Percentiles rank a stretch among this genome's conserved stretches.
phyloP scores from a whole-genome alignment of 2,113 vertebrate genomes.

The Tyto alba region DNA sequence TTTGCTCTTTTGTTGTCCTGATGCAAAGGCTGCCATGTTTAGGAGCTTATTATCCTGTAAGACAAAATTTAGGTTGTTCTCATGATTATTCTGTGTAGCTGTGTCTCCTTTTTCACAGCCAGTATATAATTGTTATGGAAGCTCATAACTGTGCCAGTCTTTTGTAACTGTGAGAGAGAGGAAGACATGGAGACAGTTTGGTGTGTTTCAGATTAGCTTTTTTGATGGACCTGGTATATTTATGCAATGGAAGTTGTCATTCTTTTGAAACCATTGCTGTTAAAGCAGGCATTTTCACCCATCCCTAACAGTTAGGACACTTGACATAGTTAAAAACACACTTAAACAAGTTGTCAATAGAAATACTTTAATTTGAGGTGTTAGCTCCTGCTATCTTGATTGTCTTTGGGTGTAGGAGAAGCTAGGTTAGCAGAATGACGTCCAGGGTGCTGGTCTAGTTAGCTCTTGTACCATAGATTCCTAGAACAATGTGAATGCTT shows the following conservation, averaged over 20 bases:
- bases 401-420: not conserved
- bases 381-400: not conserved
- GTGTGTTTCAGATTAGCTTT: not conserved
- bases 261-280: not conserved
- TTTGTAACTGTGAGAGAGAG: not conserved
- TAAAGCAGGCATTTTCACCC: accelerated
- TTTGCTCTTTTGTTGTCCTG: not conserved
- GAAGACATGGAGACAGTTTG: not conserved
- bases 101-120: not conserved
- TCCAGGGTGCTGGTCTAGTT: not conserved
- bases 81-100: not conserved
- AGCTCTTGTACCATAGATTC: not conserved
- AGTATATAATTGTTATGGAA: not conserved
- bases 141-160: not conserved
- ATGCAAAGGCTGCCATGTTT: not conserved
- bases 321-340: not conserved
- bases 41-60: not conserved
- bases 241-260: not conserved
- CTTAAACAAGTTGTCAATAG: not conserved
- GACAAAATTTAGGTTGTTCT: not conserved
- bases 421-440: not conserved
- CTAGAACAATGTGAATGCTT: not conserved
- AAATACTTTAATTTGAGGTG: not conserved
- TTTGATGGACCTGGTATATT: not conserved
- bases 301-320: not conserved